Percentiles rank a stretch among this genome's conserved stretches.
Conservation (phyloP, 2,888 invertebrate species). For the Macroteleia sp. region DNA sequence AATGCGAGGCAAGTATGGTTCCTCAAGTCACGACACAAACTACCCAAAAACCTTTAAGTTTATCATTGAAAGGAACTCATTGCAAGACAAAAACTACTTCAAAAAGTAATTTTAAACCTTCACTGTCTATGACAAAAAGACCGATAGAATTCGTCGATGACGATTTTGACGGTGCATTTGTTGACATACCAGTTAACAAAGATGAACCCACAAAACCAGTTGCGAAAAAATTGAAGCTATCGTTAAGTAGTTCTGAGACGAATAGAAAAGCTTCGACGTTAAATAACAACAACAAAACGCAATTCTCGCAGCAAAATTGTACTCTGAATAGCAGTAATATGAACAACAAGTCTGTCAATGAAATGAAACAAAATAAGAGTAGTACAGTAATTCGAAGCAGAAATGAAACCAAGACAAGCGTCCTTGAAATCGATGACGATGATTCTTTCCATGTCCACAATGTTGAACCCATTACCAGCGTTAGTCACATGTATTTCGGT, state of each 20-base stretch:
- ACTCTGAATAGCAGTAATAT: not conserved
- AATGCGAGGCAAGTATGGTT: not conserved
- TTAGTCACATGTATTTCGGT: no score
- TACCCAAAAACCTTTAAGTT: not conserved
- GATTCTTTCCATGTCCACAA: no score
- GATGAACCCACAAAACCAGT: not conserved
- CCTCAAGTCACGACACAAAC: not conserved
- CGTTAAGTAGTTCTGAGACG: not conserved
- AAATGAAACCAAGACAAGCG: no score
- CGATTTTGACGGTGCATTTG: slow-evolving; percentile 12
- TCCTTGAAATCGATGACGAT: no score
- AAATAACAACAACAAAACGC: no score
- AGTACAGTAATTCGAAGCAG: no score
- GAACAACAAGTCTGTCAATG: no score
- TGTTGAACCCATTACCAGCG: no score
- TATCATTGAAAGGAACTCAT: not conserved
- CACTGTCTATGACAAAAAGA: slow-evolving; percentile 3
- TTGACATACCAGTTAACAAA: not conserved
- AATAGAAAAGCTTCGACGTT: no score
- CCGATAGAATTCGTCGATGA: slow-evolving; percentile 2
- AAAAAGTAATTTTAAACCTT: not conserved
- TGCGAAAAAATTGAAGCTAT: slow-evolving; percentile 12
- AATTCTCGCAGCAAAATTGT: no score
- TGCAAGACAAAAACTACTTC: not conserved
- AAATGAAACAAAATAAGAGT: no score